Conservation (phyloP, 2,888 invertebrate species). For the Pomacea canaliculata region DNA sequence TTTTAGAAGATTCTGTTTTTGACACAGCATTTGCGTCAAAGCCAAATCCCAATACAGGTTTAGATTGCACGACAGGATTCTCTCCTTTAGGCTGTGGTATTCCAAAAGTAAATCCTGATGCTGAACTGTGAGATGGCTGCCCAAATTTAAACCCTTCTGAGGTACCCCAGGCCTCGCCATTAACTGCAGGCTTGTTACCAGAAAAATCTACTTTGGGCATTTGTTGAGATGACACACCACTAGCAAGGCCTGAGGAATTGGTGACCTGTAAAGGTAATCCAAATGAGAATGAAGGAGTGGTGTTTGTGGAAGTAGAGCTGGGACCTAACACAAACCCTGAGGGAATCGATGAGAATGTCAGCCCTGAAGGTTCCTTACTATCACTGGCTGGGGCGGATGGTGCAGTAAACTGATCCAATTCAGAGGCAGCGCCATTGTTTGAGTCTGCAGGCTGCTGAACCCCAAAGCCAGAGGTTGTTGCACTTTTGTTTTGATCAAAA, state of each 20-base stretch:
- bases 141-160: constrained; percentile 10
- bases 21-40: neutral
- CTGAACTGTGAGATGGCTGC: neutral
- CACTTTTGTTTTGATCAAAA: neutral
- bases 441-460: neutral
- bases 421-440: neutral
- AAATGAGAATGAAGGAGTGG: neutral
- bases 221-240: neutral
- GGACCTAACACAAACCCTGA: constrained; percentile 13
- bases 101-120: constrained; percentile 7
- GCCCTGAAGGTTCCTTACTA: neutral
- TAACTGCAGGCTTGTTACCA: constrained; percentile 7
- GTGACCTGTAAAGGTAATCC: neutral
- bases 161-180: constrained; percentile 11
- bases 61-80: neutral
- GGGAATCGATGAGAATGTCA: neutral
- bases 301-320: neutral
- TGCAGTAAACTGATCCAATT: neutral
- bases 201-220: neutral
- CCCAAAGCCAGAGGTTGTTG: neutral
- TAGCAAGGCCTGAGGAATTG: neutral
- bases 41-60: neutral
- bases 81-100: neutral
- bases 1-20: neutral
- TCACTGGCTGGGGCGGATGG: neutral